Percentiles rank a stretch among this genome's conserved stretches.
phyloP scores from a whole-genome alignment of 2,888 invertebrate genomes.

The Drosophila birchii region DNA sequence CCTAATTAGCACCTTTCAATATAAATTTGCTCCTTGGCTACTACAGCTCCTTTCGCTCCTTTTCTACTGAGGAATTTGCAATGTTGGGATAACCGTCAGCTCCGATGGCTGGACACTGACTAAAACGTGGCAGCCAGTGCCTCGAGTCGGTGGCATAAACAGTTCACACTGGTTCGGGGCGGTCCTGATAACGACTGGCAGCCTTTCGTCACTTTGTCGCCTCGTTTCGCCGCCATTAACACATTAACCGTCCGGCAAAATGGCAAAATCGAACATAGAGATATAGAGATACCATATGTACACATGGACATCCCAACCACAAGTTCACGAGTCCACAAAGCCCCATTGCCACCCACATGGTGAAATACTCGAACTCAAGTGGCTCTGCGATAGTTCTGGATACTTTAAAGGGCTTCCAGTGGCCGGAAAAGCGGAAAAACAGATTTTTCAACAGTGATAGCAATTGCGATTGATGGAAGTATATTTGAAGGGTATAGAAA shows the following conservation, averaged over 20 bases:
- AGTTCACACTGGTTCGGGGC: conserved; percentile 28
- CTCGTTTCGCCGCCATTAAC: conserved; percentile 33
- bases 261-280: conserved; percentile 16
- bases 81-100: conserved; percentile 62
- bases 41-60: background rate
- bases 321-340: background rate
- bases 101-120: conserved; percentile 68
- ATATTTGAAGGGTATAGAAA: background rate
- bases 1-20: conserved; percentile 43
- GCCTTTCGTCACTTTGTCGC: conserved; percentile 49
- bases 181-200: conserved; percentile 44
- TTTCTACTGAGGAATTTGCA: conserved; percentile 25
- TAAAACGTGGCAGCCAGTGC: conserved; percentile 49
- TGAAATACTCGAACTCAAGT: conserved; percentile 27
- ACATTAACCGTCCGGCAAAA: conserved; percentile 22
- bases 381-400: conserved; percentile 28
- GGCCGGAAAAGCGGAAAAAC: background rate
- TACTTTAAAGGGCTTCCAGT: conserved; percentile 19
- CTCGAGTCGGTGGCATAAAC: conserved; percentile 14
- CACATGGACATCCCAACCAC: background rate
- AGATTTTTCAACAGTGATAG: background rate
- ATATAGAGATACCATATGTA: conserved; percentile 30
- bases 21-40: background rate
- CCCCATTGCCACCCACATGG: conserved; percentile 31
- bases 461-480: background rate